Evolutionary conservation across 2,113 vertebrate genomes (phyloP), one percentile per base, ranked within the genome.

Genomic region (Galemys pyrenaicus): DNA sequence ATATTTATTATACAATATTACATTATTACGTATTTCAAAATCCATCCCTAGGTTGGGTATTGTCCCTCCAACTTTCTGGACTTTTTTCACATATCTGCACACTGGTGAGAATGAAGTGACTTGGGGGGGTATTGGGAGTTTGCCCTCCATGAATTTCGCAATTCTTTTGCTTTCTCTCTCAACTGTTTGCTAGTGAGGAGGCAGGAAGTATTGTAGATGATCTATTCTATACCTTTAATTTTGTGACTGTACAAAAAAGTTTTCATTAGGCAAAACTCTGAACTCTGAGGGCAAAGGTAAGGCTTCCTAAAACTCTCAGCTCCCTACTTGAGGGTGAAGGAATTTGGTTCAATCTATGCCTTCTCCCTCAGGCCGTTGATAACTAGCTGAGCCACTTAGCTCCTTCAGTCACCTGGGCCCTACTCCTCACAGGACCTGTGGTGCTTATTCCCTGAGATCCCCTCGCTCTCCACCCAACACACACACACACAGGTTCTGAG

Each of bases 191-290:
- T 30, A 58, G 68, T 28, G 10, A 81, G 80, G 67, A 70, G 39
- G 15, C 17, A 1, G 30, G 3, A 32, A 80, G 35, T 30, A 41
- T 13, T 56, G 39, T 1, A 58, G 26, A 68, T 2, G 11, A 60
- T n/a, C 22, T 73, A 2, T 9, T 64, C 73, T 89, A 20, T 3
- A n/a, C 3, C 44, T 92, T 86, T 68, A 41, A n/a, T 54, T 87
- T 58, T 95, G 54, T 56, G 51, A 68, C 74, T n/a, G n/a, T 75
- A 54, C 56, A 64, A 9, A 89, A 77, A 79, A 30, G 68, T 70
- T 58, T 41, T 82, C 51, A 24, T 13, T 15, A 62, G 70, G 62
- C 37, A 62, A 62, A n/a, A n/a, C n/a, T n/a, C n/a, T n/a, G n/a
- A 60, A 60, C 9, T 60, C 26, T 51, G 51, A 92, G 79, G 60